Percentiles rank a stretch among this genome's conserved stretches.
Evolutionary conservation across 2,797 vertebrate genomes (phyloP).

Genomic region (Micropoecilia bifurca): DNA sequence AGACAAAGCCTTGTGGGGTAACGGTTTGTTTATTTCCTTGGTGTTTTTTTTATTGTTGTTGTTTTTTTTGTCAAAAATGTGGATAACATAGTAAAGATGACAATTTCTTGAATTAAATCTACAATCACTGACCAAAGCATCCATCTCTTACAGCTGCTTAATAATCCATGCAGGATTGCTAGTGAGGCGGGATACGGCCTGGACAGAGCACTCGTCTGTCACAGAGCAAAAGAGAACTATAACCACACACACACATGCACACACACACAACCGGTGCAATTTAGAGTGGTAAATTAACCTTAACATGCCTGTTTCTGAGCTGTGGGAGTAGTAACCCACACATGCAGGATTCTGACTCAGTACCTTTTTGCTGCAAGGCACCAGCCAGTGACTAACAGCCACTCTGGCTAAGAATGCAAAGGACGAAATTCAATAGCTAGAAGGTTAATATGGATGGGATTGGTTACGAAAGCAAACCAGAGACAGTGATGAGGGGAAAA

Average conservation of each 20-base stretch:
- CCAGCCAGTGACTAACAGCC: neutral
- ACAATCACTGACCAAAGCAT: neutral
- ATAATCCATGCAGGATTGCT: constrained; percentile 1
- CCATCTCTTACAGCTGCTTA: neutral
- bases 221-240: neutral
- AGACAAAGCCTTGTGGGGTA: constrained; percentile 45
- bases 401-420: neutral
- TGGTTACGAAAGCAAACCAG: neutral
- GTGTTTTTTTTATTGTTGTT: neutral
- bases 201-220: neutral
- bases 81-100: neutral
- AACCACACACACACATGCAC: neutral
- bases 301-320: neutral
- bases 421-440: neutral
- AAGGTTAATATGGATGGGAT: neutral
- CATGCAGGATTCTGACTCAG: neutral
- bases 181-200: neutral
- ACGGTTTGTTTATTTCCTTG: neutral
- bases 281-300: neutral
- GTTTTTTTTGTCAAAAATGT: neutral
- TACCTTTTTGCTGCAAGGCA: neutral
- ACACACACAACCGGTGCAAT: neutral
- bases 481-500: neutral
- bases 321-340: neutral
- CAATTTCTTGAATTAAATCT: neutral